Conservation (phyloP, 2,797 vertebrate genomes). For the Catharus ustulatus region DNA sequence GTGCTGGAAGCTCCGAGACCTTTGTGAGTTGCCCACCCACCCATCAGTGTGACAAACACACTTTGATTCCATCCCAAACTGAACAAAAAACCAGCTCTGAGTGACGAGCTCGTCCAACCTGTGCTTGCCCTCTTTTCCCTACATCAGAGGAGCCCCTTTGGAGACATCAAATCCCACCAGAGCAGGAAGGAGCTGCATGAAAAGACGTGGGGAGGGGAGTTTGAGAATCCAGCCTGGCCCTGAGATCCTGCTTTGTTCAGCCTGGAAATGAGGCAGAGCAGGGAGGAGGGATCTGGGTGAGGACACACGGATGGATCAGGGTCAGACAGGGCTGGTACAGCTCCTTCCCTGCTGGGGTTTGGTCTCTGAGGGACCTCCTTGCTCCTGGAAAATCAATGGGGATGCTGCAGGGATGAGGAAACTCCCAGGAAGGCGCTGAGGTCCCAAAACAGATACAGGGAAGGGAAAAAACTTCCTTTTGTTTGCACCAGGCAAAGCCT, state of each 20-base stretch:
- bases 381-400: background rate
- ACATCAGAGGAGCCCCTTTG: conserved; percentile 1
- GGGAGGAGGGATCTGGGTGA: background rate
- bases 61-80: background rate
- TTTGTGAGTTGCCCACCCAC: background rate
- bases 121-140: background rate
- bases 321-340: rapidly evolving
- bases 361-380: background rate
- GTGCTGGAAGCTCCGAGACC: rapidly evolving
- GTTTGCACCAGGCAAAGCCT: background rate
- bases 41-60: background rate
- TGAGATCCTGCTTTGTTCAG: background rate
- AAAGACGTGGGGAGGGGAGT: background rate
- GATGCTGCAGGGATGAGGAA: background rate
- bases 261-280: background rate
- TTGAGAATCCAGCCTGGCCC: background rate
- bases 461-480: background rate
- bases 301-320: rapidly evolving
- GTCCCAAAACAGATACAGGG: background rate
- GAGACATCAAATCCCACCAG: background rate
- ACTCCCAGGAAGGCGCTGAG: background rate
- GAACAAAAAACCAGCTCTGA: background rate
- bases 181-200: background rate
- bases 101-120: background rate
- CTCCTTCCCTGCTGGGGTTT: background rate